A percentile compares a stretch with the other conserved stretches of the same genome.
These are phyloP conservation scores for Laothoe populi DNA, from an alignment of 2,888 invertebrate species.

Conservation along the genomic window DNA sequence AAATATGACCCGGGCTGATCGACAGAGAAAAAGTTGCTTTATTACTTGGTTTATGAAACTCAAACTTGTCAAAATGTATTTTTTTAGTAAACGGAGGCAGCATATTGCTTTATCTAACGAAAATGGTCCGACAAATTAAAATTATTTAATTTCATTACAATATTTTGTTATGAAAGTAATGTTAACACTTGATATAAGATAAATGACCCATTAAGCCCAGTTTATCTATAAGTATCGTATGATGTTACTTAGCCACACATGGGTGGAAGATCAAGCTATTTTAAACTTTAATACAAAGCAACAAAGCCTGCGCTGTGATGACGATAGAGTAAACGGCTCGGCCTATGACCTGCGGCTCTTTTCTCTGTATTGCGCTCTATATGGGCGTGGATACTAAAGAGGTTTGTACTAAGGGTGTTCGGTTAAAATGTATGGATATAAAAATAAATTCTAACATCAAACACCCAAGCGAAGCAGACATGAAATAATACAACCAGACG, in stretches of 20 bases:
- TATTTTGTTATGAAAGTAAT: constrained; percentile 1
- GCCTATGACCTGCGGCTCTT: constrained; percentile 11
- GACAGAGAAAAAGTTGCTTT: no score
- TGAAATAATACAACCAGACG: no score
- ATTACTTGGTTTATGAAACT: no score
- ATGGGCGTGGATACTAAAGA: background rate
- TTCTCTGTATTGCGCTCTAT: background rate
- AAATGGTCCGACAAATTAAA: background rate
- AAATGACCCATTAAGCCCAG: constrained; percentile 29
- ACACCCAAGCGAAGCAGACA: no score
- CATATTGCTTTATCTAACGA: background rate
- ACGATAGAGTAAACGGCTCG: background rate
- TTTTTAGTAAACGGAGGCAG: no score
- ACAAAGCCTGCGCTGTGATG: background rate
- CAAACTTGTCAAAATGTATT: no score
- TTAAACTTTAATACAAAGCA: background rate
- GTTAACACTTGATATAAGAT: constrained; percentile 4
- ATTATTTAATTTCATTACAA: background rate
- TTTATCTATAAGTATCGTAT: constrained; percentile 26
- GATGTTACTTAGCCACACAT: constrained; percentile 18
- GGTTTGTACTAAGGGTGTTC: no score
- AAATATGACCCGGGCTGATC: no score
- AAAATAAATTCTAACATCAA: no score
- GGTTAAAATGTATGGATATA: no score
- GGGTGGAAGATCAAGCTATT: background rate